These are phyloP conservation scores for Coregonus sp. DNA, from an alignment of 2,797 vertebrate species.

Conservation along the genomic window DNA sequence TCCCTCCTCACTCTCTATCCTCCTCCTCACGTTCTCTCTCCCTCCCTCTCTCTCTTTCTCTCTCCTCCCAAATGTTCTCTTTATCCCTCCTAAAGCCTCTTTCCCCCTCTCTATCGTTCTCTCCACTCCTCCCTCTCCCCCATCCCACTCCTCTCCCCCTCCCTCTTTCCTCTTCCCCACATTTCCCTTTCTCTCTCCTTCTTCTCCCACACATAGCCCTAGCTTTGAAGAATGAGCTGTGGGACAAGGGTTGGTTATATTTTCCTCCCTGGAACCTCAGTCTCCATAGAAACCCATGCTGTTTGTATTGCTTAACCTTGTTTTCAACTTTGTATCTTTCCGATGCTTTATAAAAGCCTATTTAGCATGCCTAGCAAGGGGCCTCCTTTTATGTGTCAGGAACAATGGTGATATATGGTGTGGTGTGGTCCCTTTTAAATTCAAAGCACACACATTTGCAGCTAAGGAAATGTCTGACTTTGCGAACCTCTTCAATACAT, in stretches of 20 bases:
- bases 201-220: background rate
- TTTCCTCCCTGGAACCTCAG: slow-evolving; percentile 27
- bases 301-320: slow-evolving; percentile 53
- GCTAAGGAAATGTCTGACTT: slow-evolving; percentile 17
- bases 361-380: slow-evolving; percentile 40
- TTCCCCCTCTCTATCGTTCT: background rate
- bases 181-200: background rate
- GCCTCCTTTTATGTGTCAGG: slow-evolving; percentile 30
- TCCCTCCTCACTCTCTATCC: background rate
- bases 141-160: background rate
- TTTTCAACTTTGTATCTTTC: slow-evolving; percentile 43
- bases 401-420: slow-evolving; percentile 35
- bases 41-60: background rate
- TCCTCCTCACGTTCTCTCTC: background rate
- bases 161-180: background rate
- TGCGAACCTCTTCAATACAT: slow-evolving; percentile 24
- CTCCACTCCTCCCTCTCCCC: background rate
- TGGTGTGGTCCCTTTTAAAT: slow-evolving; percentile 18
- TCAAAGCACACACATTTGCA: slow-evolving; percentile 18
- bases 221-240: slow-evolving; percentile 21
- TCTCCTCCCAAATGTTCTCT: background rate
- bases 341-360: slow-evolving; percentile 30
- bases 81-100: background rate
- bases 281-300: slow-evolving; percentile 43
- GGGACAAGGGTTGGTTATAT: slow-evolving; percentile 37